phyloP scores from a whole-genome alignment of 2,888 invertebrate species.

The Brenthis hecate region DNA sequence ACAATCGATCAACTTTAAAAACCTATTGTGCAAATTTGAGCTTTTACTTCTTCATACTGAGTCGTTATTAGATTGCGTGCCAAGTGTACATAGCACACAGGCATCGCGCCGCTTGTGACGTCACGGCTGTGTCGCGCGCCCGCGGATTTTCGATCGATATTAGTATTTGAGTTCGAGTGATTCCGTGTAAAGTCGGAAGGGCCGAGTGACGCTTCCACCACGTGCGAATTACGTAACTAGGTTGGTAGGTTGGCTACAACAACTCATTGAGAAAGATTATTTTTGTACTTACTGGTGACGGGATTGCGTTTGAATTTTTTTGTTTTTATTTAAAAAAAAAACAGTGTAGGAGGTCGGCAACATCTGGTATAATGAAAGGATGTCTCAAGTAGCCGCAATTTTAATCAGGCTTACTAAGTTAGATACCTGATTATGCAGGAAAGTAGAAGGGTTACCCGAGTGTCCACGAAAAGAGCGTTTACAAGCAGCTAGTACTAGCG shows the following conservation, averaged over 20 bases:
- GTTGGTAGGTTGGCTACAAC: constrained; percentile 59
- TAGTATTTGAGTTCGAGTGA: constrained; percentile 55
- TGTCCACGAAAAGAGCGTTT: constrained; percentile 6
- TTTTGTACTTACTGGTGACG: constrained; percentile 55
- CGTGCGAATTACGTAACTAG: constrained; percentile 75
- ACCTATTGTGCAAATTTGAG: constrained; percentile 31
- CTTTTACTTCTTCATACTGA: constrained; percentile 27
- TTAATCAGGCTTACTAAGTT: constrained; percentile 28
- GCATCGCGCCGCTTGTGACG: constrained; percentile 58
- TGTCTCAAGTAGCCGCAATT: constrained; percentile 30
- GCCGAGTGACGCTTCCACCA: constrained; percentile 63
- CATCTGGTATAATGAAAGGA: constrained; percentile 21
- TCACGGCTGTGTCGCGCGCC: constrained; percentile 69
- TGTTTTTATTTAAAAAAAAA: constrained; percentile 1
- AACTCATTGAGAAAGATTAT: constrained; percentile 77
- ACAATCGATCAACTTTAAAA: constrained; percentile 30
- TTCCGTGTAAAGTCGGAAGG: constrained; percentile 58
- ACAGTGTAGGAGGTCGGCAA: constrained; percentile 4
- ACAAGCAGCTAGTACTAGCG: background rate
- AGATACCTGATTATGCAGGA: constrained; percentile 26
- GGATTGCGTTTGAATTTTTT: constrained; percentile 30
- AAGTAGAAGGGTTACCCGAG: constrained; percentile 16
- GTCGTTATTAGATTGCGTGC: constrained; percentile 19
- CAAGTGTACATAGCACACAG: constrained; percentile 28
- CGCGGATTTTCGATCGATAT: constrained; percentile 70